A percentile compares a stretch with the other conserved stretches of the same genome.
Evolutionary conservation across 2,888 invertebrate genomes (phyloP).

Genomic region (Psococerastis gibbosa): DNA sequence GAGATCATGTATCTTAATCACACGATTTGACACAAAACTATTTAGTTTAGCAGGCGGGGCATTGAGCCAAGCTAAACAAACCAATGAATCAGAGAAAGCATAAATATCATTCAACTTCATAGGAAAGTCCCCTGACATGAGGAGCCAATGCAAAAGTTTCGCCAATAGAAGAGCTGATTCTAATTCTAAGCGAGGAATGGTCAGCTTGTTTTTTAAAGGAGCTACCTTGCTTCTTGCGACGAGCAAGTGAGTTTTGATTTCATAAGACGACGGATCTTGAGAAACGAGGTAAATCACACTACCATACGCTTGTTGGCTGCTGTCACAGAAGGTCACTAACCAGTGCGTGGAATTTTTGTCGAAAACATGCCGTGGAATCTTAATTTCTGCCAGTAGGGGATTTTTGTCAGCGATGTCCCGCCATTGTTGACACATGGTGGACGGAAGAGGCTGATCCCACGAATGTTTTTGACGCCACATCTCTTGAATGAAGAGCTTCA

Average conservation of each 20-base stretch:
- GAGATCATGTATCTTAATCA: not conserved
- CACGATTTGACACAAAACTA: not conserved
- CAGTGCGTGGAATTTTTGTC: no score
- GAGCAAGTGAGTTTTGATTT: not conserved
- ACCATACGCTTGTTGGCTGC: slow-evolving; percentile 9
- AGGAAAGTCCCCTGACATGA: not conserved
- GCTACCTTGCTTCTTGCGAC: not conserved
- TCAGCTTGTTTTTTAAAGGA: not conserved
- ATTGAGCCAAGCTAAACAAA: not conserved
- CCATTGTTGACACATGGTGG: no score
- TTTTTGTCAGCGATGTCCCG: no score
- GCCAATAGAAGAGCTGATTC: not conserved
- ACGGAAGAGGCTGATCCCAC: slow-evolving; percentile 15
- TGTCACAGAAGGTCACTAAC: slow-evolving; percentile 10
- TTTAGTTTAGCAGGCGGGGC: not conserved
- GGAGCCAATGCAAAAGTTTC: not conserved
- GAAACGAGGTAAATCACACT: slow-evolving; percentile 9
- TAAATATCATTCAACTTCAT: not conserved
- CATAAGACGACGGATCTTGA: not conserved
- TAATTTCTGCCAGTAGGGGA: not conserved
- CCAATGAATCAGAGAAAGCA: not conserved
- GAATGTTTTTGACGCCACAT: slow-evolving; percentile 13
- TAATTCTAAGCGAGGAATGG: not conserved
- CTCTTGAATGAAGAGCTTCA: slow-evolving; percentile 15
- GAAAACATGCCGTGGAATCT: not conserved